Conservation (phyloP, 2,888 invertebrate genomes). For the Phrixothrix hirtus region DNA sequence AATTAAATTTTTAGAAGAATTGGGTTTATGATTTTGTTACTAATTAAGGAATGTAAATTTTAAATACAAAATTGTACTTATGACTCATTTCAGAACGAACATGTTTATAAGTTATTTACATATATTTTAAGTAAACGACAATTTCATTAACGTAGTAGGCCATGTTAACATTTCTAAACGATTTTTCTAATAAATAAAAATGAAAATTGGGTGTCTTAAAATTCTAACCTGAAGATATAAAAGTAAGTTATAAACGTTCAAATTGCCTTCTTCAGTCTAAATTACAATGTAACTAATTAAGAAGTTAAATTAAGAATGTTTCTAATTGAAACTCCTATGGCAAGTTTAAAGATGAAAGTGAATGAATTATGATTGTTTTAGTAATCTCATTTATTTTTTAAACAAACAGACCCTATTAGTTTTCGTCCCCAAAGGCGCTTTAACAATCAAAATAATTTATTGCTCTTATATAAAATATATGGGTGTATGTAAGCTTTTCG, state of each 20-base stretch:
- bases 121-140: slow-evolving; percentile 2
- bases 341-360: slow-evolving; percentile 11
- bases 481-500: slow-evolving; percentile 6
- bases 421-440: slow-evolving; percentile 22
- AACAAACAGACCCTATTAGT: slow-evolving; percentile 38
- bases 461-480: slow-evolving; percentile 19
- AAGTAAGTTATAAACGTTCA: slow-evolving; percentile 15
- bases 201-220: slow-evolving; percentile 10
- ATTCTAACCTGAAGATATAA: slow-evolving; percentile 18
- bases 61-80: too few relatives aligned
- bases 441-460: slow-evolving; percentile 17
- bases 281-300: slow-evolving; percentile 25
- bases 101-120: neutral
- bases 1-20: too few relatives aligned
- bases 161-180: neutral
- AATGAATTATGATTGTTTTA: slow-evolving; percentile 29
- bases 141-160: slow-evolving; percentile 5
- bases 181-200: slow-evolving; percentile 17
- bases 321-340: slow-evolving; percentile 25
- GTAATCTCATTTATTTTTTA: slow-evolving; percentile 39
- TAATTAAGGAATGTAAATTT: too few relatives aligned
- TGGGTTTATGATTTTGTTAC: too few relatives aligned
- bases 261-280: slow-evolving; percentile 5
- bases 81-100: too few relatives aligned
- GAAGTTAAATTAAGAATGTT: slow-evolving; percentile 25